A percentile compares a stretch with the other conserved stretches of the same genome.
Evolutionary conservation across 2,888 invertebrate species (phyloP).

Genomic region (Onthophagus sagittarius): DNA sequence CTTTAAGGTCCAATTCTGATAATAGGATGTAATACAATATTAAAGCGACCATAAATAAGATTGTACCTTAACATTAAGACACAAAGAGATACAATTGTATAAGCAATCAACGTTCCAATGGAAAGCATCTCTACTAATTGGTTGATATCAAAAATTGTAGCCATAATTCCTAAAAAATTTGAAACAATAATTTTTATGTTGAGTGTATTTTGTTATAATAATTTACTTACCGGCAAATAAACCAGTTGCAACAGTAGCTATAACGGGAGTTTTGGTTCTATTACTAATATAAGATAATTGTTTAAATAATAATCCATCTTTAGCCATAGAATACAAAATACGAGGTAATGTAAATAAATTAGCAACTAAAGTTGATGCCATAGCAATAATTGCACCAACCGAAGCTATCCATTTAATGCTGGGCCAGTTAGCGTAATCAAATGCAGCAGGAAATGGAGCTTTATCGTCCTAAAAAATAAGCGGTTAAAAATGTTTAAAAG

Average conservation of each 20-base stretch:
- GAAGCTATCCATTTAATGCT: slow-evolving; percentile 86
- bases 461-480: slow-evolving; percentile 60
- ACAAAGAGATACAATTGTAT: slow-evolving; percentile 88
- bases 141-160: slow-evolving; percentile 81
- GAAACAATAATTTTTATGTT: background rate
- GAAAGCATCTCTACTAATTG: slow-evolving; percentile 97
- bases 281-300: slow-evolving; percentile 65
- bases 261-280: slow-evolving; percentile 73
- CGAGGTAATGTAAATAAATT: slow-evolving; percentile 86
- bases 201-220: background rate
- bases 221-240: slow-evolving; percentile 58
- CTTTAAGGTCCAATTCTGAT: too few species aligned
- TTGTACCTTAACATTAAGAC: slow-evolving; percentile 78
- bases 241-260: slow-evolving; percentile 75
- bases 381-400: slow-evolving; percentile 85
- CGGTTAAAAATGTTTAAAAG: background rate
- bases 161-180: slow-evolving; percentile 59
- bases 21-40: too few species aligned
- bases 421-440: slow-evolving; percentile 70
- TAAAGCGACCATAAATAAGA: background rate
- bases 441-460: slow-evolving; percentile 86
- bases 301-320: slow-evolving; percentile 81
- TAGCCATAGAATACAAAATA: slow-evolving; percentile 88
- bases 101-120: slow-evolving; percentile 84
- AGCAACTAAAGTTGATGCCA: slow-evolving; percentile 82